Evolutionary conservation across 2,797 vertebrate species (phyloP), one percentile per base, ranked within the genome.

Genomic region (Danionella dracula): DNA sequence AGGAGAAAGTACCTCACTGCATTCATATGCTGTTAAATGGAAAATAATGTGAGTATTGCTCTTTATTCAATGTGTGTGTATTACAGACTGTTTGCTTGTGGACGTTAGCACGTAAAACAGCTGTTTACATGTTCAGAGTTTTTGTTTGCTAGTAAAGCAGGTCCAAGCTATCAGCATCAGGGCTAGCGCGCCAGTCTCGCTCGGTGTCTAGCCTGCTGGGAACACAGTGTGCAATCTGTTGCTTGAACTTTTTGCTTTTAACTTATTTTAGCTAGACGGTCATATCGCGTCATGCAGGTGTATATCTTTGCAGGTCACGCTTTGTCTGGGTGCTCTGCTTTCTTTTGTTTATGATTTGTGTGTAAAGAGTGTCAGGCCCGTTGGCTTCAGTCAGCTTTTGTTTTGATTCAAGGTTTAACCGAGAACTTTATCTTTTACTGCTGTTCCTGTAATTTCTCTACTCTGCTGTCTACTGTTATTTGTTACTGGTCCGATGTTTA

Each of bases 141-240:
- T 38, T 7, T 13, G n/a, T n/a, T n/a, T n/a, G n/a, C n/a, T n/a
- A 19, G 38, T 23, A 17, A 11, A 29, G 42, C 32, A 20, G 20
- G n/a, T 15, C 31, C 19, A 7, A 38, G 35, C 53, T 32, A 44
- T 58, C 49, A 58, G 64, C 64, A 27, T 19, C 45, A 31, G 20
- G 41, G 59, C 50, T 70, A 70, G 32, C 60, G 68, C 29, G 54
- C 44, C 11, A 29, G 50, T 35, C 13, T 46, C 59, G 59, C 21
- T 51, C n/a, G 15, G 51, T 66, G 53, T 48, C 63, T 51, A 46
- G 21, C n/a, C n/a, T n/a, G n/a, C 32, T 56, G 63, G 32, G 63
- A 41, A 56, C 51, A 56, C 20, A 11, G 40, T 10, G 50, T 38
- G 64, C 13, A 48, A 31, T 57, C 64, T 32, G 54, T 66, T 49